Percentiles rank a stretch among this genome's conserved stretches.
These are phyloP conservation scores for Puma concolor DNA, from an alignment of 2,113 vertebrate genomes.

Conservation along the genomic window DNA sequence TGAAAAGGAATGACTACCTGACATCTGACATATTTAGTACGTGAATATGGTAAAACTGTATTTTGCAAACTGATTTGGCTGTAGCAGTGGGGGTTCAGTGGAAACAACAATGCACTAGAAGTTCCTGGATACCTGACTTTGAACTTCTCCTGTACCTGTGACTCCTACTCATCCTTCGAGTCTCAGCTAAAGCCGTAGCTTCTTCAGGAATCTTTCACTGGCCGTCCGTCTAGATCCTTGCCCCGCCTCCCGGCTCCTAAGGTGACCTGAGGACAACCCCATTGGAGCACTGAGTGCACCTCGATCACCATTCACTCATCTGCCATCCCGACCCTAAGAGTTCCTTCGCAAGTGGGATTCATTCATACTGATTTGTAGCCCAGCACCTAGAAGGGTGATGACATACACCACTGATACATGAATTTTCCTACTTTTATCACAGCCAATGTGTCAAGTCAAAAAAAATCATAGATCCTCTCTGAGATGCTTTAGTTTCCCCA, in stretches of 20 bases:
- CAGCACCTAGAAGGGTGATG: neutral
- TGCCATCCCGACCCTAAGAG: neutral
- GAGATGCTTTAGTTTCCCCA: neutral
- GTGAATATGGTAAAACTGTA: neutral
- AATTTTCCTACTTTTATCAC: neutral
- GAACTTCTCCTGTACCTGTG: neutral
- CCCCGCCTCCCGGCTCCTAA: neutral
- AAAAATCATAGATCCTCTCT: neutral
- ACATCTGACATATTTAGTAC: neutral
- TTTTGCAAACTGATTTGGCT: neutral
- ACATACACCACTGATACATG: neutral
- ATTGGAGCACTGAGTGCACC: fast-evolving
- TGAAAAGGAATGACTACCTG: neutral
- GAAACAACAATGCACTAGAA: neutral
- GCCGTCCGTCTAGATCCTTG: neutral
- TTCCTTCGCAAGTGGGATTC: neutral
- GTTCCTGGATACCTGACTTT: neutral
- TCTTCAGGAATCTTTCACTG: neutral
- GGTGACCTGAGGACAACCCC: neutral
- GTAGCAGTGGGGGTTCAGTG: neutral
- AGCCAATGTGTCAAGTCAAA: neutral
- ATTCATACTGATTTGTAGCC: neutral
- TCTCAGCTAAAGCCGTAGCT: neutral
- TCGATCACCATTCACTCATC: neutral
- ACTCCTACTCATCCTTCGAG: neutral